Evolutionary conservation across 2,113 vertebrate genomes (phyloP).

Genomic region (Chaetops frenatus): DNA sequence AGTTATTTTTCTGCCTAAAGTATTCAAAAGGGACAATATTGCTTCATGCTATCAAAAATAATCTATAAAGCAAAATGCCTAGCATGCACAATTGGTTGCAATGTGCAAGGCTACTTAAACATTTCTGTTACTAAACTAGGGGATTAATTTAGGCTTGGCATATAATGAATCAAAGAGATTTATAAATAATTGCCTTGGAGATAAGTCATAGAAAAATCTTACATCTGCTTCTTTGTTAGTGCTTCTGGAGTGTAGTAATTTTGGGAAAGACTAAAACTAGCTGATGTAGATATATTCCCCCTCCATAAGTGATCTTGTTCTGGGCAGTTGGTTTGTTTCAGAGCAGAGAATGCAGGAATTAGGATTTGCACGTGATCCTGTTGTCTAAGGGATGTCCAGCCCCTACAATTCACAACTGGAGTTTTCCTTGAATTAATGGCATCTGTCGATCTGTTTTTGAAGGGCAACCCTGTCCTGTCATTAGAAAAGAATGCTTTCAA

Average conservation of each 20-base stretch:
- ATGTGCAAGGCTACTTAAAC: background rate
- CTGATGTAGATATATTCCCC: background rate
- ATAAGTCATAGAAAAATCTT: conserved; percentile 50
- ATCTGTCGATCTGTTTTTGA: background rate
- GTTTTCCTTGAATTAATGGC: background rate
- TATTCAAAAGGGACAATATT: background rate
- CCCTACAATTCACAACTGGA: accelerated
- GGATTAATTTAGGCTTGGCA: conserved; percentile 42
- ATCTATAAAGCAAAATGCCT: conserved; percentile 1
- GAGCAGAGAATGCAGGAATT: background rate
- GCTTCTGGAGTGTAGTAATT: conserved; percentile 38
- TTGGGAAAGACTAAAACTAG: conserved; percentile 29
- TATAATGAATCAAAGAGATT: background rate
- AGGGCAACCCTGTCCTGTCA: background rate
- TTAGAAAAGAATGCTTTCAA: background rate
- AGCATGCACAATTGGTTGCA: background rate
- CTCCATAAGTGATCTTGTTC: background rate
- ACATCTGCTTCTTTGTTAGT: conserved; percentile 55
- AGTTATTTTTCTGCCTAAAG: background rate
- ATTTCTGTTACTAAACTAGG: conserved; percentile 6
- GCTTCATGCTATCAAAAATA: background rate
- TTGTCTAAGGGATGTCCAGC: background rate
- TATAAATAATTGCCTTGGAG: conserved; percentile 45
- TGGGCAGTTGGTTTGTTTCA: background rate
- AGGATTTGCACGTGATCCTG: background rate